These are phyloP conservation scores for Gymnosoma rotundatum DNA, from an alignment of 2,888 invertebrate species.

Conservation along the genomic window DNA sequence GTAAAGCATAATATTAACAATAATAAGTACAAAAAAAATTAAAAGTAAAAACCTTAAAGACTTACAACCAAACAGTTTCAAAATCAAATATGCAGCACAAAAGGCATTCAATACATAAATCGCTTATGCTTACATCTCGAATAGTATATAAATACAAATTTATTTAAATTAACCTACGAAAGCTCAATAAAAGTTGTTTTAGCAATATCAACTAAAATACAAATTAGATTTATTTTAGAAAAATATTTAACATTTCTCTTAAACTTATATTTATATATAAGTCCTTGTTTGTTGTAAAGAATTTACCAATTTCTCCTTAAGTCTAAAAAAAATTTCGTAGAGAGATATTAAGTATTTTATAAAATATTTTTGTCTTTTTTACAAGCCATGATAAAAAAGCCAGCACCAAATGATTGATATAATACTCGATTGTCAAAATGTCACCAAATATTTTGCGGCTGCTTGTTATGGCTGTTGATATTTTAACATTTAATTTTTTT, in stretches of 20 bases:
- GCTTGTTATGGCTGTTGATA: slow-evolving; percentile 64
- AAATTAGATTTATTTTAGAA: not conserved
- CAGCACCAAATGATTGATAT: slow-evolving; percentile 63
- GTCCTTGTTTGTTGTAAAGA: too few relatives aligned
- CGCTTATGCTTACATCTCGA: not conserved
- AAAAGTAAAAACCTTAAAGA: slow-evolving; percentile 19
- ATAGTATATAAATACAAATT: not conserved
- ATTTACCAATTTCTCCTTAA: not conserved
- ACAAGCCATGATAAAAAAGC: slow-evolving; percentile 41
- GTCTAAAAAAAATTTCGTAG: not conserved
- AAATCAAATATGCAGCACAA: slow-evolving; percentile 2
- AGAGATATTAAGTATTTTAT: slow-evolving; percentile 63
- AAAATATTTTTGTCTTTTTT: slow-evolving; percentile 58
- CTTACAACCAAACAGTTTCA: not conserved
- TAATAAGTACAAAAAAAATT: slow-evolving; percentile 49
- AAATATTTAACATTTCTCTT: not conserved
- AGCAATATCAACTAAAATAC: not conserved
- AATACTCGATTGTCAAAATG: slow-evolving; percentile 70
- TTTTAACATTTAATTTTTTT: slow-evolving; percentile 55
- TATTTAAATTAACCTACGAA: slow-evolving; percentile 21
- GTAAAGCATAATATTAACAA: slow-evolving; percentile 59
- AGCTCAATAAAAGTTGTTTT: not conserved
- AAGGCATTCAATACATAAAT: slow-evolving; percentile 20
- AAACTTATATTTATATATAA: too few relatives aligned
- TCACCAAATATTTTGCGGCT: slow-evolving; percentile 67